Evolutionary conservation across 1,140 invertebrate species (phyloP), one percentile per base, ranked within the genome.

Genomic region (Drosophila funebris): DNA sequence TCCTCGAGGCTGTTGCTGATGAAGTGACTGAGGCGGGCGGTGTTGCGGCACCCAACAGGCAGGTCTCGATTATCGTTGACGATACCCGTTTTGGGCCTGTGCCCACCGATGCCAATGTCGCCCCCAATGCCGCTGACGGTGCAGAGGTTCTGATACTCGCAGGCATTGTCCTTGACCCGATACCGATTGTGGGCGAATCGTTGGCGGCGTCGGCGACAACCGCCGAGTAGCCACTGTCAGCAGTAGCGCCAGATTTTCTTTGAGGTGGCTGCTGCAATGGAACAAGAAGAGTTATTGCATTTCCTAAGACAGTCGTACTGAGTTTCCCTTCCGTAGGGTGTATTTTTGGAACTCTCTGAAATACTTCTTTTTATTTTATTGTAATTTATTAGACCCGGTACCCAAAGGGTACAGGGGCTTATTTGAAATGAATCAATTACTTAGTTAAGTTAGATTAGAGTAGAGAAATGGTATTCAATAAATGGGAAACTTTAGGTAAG

Each of bases 1-100:
- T 90, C 92, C 91, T 91, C 90, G 87, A 91, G 89, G 13, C 90
- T 90, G 67, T 91, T 91, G 84, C 76, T 91, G 66, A 91, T 91
- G 75, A 91, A 80, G 77, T 91, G 80, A 43, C 84, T 79, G 83
- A 87, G 75, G 14, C 76, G 60, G 54, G 54, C 73, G 79, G 84
- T 72, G 13, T 56, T 62, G 68, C 73, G 68, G 78, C 67, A 36
- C 90, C 88, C 84, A 91, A 69, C 58, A 91, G 90, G 72, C 81
- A 91, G 48, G 90, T 91, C 83, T 91, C 90, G 76, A 91, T 91
- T 91, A 91, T 91, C 85, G 90, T 91, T 91, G 87, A 85, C 22
- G 85, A 89, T 72, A 77, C 71, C 33, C 85, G 82, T 78, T 77
- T 82, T 80, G 58, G 73, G 60, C 46, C 73, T 53, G 72, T n/a